Conservation (phyloP, 2,797 vertebrate genomes). For the Emys orbicularis region DNA sequence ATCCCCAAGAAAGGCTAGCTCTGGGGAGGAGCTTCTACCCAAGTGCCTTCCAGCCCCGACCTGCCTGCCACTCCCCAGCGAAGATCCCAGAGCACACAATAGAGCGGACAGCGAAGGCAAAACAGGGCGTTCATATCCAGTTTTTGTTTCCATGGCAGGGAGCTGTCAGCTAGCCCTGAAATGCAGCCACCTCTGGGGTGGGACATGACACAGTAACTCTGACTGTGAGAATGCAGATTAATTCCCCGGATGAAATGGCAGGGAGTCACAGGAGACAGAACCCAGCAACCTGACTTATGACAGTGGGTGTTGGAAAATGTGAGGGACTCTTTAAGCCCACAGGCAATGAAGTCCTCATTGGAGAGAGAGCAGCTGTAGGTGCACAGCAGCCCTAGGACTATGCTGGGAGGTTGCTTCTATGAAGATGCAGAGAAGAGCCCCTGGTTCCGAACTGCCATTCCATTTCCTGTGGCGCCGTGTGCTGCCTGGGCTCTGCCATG, state of each 20-base stretch:
- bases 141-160: background rate
- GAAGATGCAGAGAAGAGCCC: accelerated
- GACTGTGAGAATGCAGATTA: background rate
- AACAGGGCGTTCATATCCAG: background rate
- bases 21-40: background rate
- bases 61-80: background rate
- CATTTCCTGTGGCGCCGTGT: background rate
- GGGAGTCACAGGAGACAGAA: background rate
- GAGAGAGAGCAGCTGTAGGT: background rate
- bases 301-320: background rate
- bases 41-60: background rate
- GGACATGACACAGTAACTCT: background rate
- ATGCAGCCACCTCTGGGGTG: background rate
- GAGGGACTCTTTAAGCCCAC: background rate
- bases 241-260: background rate
- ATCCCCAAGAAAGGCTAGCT: accelerated
- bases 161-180: background rate
- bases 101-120: background rate
- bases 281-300: background rate
- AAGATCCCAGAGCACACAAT: background rate
- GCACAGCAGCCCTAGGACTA: background rate
- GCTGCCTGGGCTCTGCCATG: too few species aligned
- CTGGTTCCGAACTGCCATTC: background rate
- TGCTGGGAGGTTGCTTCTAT: background rate
- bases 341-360: background rate